These are phyloP conservation scores for Hypselothyrea guttata DNA, from an alignment of 2,888 invertebrate genomes.

Conservation along the genomic window DNA sequence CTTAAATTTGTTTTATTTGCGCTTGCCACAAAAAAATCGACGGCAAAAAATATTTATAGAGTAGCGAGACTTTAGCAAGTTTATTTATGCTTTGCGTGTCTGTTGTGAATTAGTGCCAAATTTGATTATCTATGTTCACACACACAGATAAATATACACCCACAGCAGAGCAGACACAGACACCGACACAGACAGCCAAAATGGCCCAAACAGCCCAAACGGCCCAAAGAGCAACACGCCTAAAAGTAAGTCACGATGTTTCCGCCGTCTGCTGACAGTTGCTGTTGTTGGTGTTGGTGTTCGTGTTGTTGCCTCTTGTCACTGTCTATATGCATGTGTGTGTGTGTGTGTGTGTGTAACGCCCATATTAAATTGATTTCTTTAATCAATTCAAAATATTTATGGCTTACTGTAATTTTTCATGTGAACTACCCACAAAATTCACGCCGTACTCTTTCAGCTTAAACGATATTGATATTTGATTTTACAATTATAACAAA, in stretches of 20 bases:
- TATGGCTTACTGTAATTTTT: slow-evolving; percentile 51
- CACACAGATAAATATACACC: slow-evolving; percentile 34
- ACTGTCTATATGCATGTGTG: not conserved
- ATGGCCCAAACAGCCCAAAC: not conserved
- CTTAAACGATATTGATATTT: too few relatives aligned
- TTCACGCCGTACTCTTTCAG: too few relatives aligned
- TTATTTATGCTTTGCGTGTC: slow-evolving; percentile 78
- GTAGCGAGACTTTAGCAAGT: slow-evolving; percentile 62
- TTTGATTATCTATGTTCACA: slow-evolving; percentile 74
- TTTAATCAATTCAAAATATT: slow-evolving; percentile 68
- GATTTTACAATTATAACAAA: too few relatives aligned
- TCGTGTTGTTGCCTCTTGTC: slow-evolving; percentile 10
- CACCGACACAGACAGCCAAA: slow-evolving; percentile 9
- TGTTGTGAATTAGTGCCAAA: slow-evolving; percentile 77
- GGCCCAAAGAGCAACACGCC: slow-evolving; percentile 60
- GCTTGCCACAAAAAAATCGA: slow-evolving; percentile 23
- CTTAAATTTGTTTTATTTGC: slow-evolving; percentile 18
- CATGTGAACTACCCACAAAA: slow-evolving; percentile 4
- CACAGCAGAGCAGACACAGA: slow-evolving; percentile 3
- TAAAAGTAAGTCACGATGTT: slow-evolving; percentile 62
- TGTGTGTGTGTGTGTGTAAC: slow-evolving; percentile 32
- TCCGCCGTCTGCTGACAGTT: slow-evolving; percentile 33
- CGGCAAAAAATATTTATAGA: slow-evolving; percentile 29
- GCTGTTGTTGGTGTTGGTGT: slow-evolving; percentile 15
- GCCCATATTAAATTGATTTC: slow-evolving; percentile 68